Evolutionary conservation across 1,140 invertebrate genomes (phyloP).

Genomic region (Pseudobourletiella spinata): DNA sequence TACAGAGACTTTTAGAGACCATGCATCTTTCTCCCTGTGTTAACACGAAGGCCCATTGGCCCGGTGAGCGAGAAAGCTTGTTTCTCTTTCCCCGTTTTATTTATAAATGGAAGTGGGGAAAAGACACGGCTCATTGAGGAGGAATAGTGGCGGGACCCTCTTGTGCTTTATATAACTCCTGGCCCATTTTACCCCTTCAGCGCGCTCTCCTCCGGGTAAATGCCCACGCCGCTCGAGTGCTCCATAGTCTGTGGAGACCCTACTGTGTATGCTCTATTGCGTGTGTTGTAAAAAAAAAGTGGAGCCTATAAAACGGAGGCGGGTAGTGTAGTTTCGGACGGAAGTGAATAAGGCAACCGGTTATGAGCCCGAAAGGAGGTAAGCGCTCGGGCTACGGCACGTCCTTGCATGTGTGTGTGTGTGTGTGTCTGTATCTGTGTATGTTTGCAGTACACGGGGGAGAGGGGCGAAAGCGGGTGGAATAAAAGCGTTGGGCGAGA

Average conservation of each 20-base stretch:
- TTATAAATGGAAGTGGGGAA: too few relatives aligned
- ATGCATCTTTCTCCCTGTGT: neutral
- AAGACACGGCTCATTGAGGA: slow-evolving; percentile 7
- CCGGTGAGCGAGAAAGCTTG: too few relatives aligned
- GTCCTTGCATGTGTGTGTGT: neutral
- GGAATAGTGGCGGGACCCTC: too few relatives aligned
- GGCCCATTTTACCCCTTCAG: too few relatives aligned
- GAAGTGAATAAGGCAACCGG: too few relatives aligned
- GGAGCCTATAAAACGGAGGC: neutral
- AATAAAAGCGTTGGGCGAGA: neutral
- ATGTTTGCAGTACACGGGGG: neutral
- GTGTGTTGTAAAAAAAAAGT: neutral
- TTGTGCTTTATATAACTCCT: too few relatives aligned
- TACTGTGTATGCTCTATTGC: neutral
- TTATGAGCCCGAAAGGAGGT: too few relatives aligned
- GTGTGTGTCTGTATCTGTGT: neutral
- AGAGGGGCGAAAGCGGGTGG: neutral
- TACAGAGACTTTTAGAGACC: neutral
- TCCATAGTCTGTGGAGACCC: neutral
- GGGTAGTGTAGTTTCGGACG: too few relatives aligned
- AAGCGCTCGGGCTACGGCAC: too few relatives aligned
- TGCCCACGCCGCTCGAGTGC: neutral
- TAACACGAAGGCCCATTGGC: neutral
- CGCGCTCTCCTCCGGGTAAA: too few relatives aligned
- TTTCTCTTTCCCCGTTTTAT: too few relatives aligned